These are phyloP conservation scores for Gavialis gangeticus DNA, from an alignment of 2,113 vertebrate species.

Conservation along the genomic window DNA sequence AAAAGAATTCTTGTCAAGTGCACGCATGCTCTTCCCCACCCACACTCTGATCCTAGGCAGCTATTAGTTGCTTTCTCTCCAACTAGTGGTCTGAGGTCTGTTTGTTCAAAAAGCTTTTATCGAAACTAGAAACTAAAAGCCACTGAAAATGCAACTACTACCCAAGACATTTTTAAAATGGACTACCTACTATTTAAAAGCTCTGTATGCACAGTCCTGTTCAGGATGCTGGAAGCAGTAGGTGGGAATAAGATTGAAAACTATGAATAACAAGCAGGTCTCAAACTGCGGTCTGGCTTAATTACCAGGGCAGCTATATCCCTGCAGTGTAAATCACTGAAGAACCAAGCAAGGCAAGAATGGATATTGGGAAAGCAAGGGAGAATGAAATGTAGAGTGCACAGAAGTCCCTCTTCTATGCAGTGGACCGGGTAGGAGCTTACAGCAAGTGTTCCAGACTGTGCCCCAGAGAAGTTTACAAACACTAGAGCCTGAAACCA, in stretches of 20 bases:
- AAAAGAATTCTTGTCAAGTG: accelerated
- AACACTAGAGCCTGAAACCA: no score
- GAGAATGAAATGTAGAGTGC: neutral
- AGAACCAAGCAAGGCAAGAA: neutral
- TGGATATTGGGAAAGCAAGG: neutral
- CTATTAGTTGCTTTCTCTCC: neutral
- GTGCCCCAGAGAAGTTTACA: neutral
- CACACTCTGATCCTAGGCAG: neutral
- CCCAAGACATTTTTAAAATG: neutral
- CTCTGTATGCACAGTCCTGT: neutral
- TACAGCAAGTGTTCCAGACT: neutral
- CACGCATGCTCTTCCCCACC: accelerated
- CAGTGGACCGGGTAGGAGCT: neutral
- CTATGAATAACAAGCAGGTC: neutral
- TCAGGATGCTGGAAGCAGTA: neutral
- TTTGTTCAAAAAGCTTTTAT: neutral
- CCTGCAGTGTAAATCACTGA: neutral
- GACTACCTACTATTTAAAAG: neutral
- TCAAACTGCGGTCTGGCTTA: neutral
- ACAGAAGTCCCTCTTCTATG: neutral
- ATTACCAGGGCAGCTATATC: neutral
- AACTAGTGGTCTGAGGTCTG: accelerated
- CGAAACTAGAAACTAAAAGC: neutral
- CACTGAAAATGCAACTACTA: neutral
- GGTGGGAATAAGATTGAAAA: neutral